Evolutionary conservation across 1,140 invertebrate species (phyloP), one percentile per base, ranked within the genome.

Genomic region (Elymnias hypermnestra): DNA sequence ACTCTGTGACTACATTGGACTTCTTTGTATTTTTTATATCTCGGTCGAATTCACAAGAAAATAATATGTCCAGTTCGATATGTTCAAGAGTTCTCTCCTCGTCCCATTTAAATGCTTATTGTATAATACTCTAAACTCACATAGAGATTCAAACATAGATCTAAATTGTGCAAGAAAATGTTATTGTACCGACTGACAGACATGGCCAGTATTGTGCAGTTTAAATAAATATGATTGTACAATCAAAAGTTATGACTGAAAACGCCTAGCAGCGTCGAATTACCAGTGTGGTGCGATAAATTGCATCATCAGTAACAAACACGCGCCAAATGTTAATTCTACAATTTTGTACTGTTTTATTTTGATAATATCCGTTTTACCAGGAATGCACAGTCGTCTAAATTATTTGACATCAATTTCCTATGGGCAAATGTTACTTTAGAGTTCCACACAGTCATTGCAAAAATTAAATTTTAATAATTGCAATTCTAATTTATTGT

Each of bases 361-460:
- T 62, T 58, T 61, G 49, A 63, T 61, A 57, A 35, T 66, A 63
- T 69, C 58, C 65, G 56, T 61, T 66, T 57, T 72, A 69, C 63
- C 56, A 53, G 49, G 71, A 76, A 76, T 63, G 47, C 62, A 22
- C 41, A 31, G 59, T 73, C 63, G 70, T 58, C 46, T 54, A 57
- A 54, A 53, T 47, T 46, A 42, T 58, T 50, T 31, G 40, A 44
- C 43, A 48, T 28, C 9, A 21, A 26, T 37, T 33, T 15, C 13
- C 29, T 33, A 4, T 33, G 13, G 3, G 12, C 29, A 33, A 15
- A 12, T 33, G 4, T 13, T 3, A 33, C 14, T 33, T 3, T 33
- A 15, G 14, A 33, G 6, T n/a, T n/a, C n/a, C n/a, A n/a, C n/a
- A n/a, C n/a, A n/a, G n/a, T n/a, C n/a, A 15, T 31, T 31, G 13